Base-by-base conservation (phyloP, 2,797 vertebrate species). In the Chaetodon trifasciatus region DNA sequence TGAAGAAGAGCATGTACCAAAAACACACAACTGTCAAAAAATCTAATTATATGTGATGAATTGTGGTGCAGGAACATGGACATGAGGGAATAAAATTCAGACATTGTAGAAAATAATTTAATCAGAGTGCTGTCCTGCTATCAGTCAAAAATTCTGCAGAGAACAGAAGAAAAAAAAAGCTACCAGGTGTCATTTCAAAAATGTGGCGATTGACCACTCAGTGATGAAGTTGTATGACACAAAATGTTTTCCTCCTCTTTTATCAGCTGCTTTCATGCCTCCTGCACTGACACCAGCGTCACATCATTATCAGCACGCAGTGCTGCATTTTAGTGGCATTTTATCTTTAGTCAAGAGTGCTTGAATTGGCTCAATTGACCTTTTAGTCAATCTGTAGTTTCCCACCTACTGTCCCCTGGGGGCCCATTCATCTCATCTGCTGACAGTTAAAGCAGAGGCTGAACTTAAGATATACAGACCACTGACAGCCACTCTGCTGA, bases 401-500 rank as follows among this genome's bases (percentile, higher is more conserved):
- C 47, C 65, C 68, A 47, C 52, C 50, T 56, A 64, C 66, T 79
- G 69, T 69, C 70, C 83, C 78, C 50, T 4, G 3, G 56, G 75
- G 77, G 6, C 15, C 19, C 57, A 86, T 91, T 74, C 65, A 74
- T 90, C 74, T 85, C 28, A 55, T 81, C 37, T 75, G 74, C 32
- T 44, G 82, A 87, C 81, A 86, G 70, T 13, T 74, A 77, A 82
- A 85, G 76, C 71, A 63, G 16, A 81, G 61, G 70, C 60, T 76
- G 67, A 86, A 79, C 66, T 82, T n/a, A 40, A 50, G 70, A 85
- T 87, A 68, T 86, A 86, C 47, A 67, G 77, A 72, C 60, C 67
- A 70, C n/a, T 83, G 81, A 83, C 62, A 69, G 64, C 23, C 50
- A 58, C 81, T 84, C 64, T 88, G 88, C 84, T 87, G 86, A 91